Evolutionary conservation across 2,797 vertebrate genomes (phyloP), one percentile per base, ranked within the genome.

Genomic region (Acrocephalus scirpaceus): DNA sequence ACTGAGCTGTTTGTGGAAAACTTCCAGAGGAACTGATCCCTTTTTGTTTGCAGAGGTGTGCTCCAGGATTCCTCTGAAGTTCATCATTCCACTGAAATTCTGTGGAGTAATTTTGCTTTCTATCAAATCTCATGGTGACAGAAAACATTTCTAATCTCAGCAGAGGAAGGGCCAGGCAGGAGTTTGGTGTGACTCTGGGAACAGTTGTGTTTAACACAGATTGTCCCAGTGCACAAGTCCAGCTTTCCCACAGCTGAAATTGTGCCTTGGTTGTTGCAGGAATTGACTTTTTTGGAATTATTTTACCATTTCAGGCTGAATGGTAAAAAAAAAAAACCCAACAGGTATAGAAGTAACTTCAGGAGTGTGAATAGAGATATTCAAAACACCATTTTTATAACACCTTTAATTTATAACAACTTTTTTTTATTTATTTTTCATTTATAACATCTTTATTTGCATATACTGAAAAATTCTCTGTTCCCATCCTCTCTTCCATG

Each of bases 291-390:
- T 91, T 78, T 22, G 1, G 0, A 64, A 29, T 27, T 54, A 8
- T 47, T 47, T 47, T 29, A n/a, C 23, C 29, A 54, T 54, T 54
- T 57, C 44, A 50, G 21, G 36, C 22, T 85, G 32, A 66, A 44
- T 18, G 36, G 14, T 8, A 13, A 45, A 2, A 36, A 2, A 36
- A 36, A 62, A 36, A 57, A 42, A 5, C 18, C 7, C 26, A 29
- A 0, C 16, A 71, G 13, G 2, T 53, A 4, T 0, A n/a, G 40
- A 54, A 73, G 3, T 30, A 38, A 26, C 9, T n/a, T 79, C 3
- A 44, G 40, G 71, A 69, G 32, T 20, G 13, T 56, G 13, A 81
- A 8, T 3, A 54, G 34, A 48, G 29, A 34, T 60, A 26, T 2
- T 66, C 65, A 38, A 17, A 91, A 12, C 29, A 13, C 13, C 8